Evolutionary conservation across 2,797 vertebrate genomes (phyloP), one percentile per base, ranked within the genome.

Genomic region (Enteromius treurensis): DNA sequence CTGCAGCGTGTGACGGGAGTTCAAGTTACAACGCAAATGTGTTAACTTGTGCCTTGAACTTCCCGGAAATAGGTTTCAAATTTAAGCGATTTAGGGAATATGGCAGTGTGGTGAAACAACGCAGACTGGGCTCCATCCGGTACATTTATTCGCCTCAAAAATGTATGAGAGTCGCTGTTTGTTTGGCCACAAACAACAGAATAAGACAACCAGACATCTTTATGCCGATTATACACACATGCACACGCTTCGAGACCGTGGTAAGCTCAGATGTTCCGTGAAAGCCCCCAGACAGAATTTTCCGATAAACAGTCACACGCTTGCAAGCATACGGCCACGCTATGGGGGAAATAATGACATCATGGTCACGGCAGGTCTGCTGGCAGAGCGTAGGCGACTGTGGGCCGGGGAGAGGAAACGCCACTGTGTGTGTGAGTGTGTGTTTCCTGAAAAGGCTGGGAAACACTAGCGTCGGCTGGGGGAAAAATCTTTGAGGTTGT

Each of bases 271-370:
- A 86, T 79, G 79, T 81, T 87, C 86, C 55, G 34, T 77, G 47
- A 83, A 85, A 89, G 80, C 84, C 77, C 79, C 82, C 68, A 87
- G 84, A 86, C 86, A 53, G 74, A 87, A 89, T 87, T 86, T 89
- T 89, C 88, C 88, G 60, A 83, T 76, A 85, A 84, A 85, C 82
- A 87, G 71, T 69, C 68, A 64, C 77, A 49, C 26, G 1, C 81
- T 67, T 58, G 4, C 26, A 67, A n/a, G 29, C 71, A 32, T 79
- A 77, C 77, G 81, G 84, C 77, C 69, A 26, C 51, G 73, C 84
- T 81, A 79, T 40, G 68, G 82, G 64, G 86, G 83, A 88, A 88
- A 88, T 88, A 84, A 88, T 89, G 87, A 89, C 87, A 88, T 88
- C 86, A 87, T 86, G 67, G 86, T 80, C 83, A 86, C 67, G 68